Base-by-base conservation (phyloP, 2,888 invertebrate genomes). In the Drosophila stalkeri region DNA sequence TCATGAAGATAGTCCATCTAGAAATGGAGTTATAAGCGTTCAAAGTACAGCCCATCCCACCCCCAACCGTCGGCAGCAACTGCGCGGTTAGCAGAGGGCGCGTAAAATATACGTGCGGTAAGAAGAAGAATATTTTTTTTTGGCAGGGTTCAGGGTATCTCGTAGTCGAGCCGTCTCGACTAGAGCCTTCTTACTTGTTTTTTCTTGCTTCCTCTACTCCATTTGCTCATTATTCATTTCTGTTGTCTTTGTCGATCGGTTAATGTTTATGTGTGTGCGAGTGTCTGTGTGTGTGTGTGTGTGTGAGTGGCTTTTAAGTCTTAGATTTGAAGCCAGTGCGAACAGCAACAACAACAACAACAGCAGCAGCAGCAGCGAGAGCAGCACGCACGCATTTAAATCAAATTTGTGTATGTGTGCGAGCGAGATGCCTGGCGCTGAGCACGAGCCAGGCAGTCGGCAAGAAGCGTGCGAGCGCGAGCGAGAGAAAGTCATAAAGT, bases 401-500 rank as follows among this genome's bases (percentile, higher is more conserved):
- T 77, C 73, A 80, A 82, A 81, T 76, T 72, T 82, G 49, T 37
- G 64, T 56, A 64, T 63, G 69, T 60, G 63, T 57, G 70, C n/a
- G 64, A 37, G 61, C 18, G 68, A 65, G 68, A 49, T 7, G 7
- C 14, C 20, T 4, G 12, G n/a, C 31, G 11, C 18, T 35, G 52
- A 46, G 23, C 20, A 16, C 8, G 23, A 54, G 52, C 3, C 60
- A 49, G 61, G 54, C 20, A 20, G 20, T 1, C 18, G 12, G 12
- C 16, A 23, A 67, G 39, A 2, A 41, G 65, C 12, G 59, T 31
- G 67, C 2, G 33, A 54, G 51, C 18, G 57, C 11, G 43, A 62
- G 62, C 41, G 65, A 52, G 62, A 84, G 39, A 86, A 90, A 92
- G 92, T 92, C 92, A 92, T 91, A 91, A 91, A 91, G 92, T 92